These are phyloP conservation scores for Bicyclus anynana DNA, from an alignment of 1,140 invertebrate genomes.

Conservation along the genomic window DNA sequence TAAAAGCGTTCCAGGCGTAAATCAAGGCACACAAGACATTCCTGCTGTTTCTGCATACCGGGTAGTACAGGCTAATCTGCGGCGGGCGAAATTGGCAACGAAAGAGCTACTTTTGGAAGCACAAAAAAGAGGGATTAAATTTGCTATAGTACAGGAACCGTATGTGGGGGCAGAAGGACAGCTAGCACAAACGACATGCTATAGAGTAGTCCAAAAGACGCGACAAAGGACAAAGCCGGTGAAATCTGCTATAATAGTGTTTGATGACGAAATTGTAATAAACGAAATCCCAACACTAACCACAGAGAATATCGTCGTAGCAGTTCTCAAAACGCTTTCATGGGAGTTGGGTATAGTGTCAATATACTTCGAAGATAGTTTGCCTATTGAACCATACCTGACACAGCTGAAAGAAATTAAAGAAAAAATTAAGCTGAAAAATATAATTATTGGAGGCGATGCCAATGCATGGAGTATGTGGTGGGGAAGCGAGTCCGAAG, in stretches of 20 bases:
- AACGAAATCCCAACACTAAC: neutral
- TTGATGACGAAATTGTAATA: neutral
- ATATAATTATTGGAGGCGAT: neutral
- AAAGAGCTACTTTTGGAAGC: neutral
- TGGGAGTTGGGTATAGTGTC: neutral
- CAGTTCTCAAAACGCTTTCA: neutral
- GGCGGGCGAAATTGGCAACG: neutral
- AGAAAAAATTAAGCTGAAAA: neutral
- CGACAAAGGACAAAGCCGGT: neutral
- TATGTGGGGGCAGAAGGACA: neutral
- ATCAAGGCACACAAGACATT: neutral
- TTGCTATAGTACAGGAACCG: conserved; percentile 6
- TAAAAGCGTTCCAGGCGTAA: conserved; percentile 3
- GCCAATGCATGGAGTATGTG: conserved; percentile 1
- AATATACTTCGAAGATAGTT: conserved; percentile 3
- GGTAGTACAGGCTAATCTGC: conserved; percentile 6
- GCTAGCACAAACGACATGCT: neutral
- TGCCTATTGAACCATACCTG: conserved; percentile 6
- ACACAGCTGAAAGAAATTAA: neutral
- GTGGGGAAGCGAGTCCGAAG: neutral
- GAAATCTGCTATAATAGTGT: neutral
- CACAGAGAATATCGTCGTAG: conserved; percentile 1
- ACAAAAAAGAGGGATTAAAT: neutral
- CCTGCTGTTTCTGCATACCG: neutral
- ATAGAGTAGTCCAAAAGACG: neutral